Conservation (phyloP, 2,797 vertebrate genomes). For the Gymnothorax javanicus region DNA sequence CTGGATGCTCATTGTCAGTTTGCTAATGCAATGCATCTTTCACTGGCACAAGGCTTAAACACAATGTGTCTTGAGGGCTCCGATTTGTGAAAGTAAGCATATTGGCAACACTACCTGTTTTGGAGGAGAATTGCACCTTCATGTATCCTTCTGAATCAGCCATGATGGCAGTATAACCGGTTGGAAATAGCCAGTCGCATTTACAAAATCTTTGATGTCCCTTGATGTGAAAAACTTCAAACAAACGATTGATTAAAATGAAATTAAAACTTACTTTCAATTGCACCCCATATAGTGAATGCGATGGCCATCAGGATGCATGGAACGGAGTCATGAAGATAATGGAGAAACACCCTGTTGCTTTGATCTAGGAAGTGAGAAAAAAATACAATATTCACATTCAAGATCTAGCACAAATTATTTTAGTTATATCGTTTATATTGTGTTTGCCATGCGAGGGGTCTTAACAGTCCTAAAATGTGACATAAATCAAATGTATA, state of each 20-base stretch:
- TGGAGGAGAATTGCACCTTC: not conserved
- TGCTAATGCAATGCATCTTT: too few relatives aligned
- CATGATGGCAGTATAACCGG: not conserved
- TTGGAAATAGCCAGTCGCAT: not conserved
- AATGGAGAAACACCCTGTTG: not conserved
- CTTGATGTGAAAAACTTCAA: not conserved
- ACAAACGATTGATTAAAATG: not conserved
- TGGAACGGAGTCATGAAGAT: slow-evolving; percentile 20
- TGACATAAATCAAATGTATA: too few relatives aligned
- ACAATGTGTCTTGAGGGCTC: too few relatives aligned
- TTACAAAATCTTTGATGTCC: not conserved
- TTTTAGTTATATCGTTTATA: too few relatives aligned
- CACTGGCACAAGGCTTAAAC: too few relatives aligned
- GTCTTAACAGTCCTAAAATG: too few relatives aligned
- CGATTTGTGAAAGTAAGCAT: too few relatives aligned
- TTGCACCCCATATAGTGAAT: slow-evolving; percentile 29
- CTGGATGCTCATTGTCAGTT: too few relatives aligned
- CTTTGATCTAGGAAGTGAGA: not conserved
- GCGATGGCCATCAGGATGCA: slow-evolving; percentile 24
- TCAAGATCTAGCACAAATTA: too few relatives aligned
- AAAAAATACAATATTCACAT: not conserved
- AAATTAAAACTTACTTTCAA: slow-evolving; percentile 11
- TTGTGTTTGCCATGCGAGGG: too few relatives aligned
- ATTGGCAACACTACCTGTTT: not conserved
- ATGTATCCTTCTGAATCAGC: not conserved